Base-by-base conservation (phyloP, 2,113 vertebrate genomes). In the Sinocyclocheilus rhinocerous region DNA sequence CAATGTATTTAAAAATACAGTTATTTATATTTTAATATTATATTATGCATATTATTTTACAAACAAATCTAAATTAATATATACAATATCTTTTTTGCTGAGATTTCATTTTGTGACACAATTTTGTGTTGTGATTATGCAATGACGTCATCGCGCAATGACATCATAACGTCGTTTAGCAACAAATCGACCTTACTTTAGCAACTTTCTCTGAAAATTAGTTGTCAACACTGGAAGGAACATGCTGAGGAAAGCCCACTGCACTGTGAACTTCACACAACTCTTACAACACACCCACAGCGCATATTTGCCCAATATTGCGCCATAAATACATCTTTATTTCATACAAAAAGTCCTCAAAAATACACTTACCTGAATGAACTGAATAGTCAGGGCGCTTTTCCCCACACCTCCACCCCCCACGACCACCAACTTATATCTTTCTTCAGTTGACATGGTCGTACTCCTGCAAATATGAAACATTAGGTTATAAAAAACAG, bases 321-420 rank as follows among this genome's bases (percentile, higher is more conserved):
- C 6, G 36, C 59, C n/a, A n/a, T 42, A 29, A 42, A 36, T 36
- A 7, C 4, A 81, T 24, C 5, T 76, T 45, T 24, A 36, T 61
- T 70, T 76, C 6, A 61, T 5, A 36, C 2, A 16, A 61, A 72
- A 61, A 72, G 22, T 63, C 26, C 52, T 22, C 5, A 48, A 26
- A 76, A 24, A 63, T 1, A 26, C 11, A 86, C 89, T 93, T 91
- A 97, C 97, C 97, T 97, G 97, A 90, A 98, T 98, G 91, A 98
- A 98, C 94, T 98, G 97, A 92, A 98, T 98, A 91, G 97, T 98
- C 87, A 98, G 95, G 87, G 97, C 97, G 57, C 97, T 97, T 91
- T 97, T 98, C 29, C 97, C 97, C 93, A 97, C 97, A 81, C 97
- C 97, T 91, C 97, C 97, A 24, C 97, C 97, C 81, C 97, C 97